Base-by-base conservation (phyloP, 2,888 invertebrate species). In the Drosophila austrosaltans region DNA sequence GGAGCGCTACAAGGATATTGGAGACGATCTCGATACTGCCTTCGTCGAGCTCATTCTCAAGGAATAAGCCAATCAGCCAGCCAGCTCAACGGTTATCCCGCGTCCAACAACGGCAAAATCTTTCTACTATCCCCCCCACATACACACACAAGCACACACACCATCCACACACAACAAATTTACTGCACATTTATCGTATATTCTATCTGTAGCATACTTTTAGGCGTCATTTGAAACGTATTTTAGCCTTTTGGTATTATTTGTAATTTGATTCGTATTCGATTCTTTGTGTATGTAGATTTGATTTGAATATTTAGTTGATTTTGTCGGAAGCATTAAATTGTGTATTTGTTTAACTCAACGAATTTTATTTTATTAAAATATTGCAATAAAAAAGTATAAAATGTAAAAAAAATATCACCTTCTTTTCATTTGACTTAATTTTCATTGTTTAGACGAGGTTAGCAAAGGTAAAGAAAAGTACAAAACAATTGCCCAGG, bases 1-100 rank as follows among this genome's bases (percentile, higher is more conserved):
- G 95, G 99, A 99, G 95, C 98, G 98, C 93, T 99, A 98, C 98
- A 99, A 99, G 96, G 96, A 97, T 94, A 99, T 99, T 95, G 98
- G 98, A 95, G 99, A 99, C 95, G 99, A 99, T 94, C 95, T 99
- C 95, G 99, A 99, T 94, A 97, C 97, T 93, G 99, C 99, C 92
- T 99, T 99, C 95, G 98, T 98, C 94, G 97, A 97, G 93, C 96
- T 97, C 93, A 96, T 96, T 93, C 95, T 96, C 93, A 95, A 95
- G 93, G 94, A 95, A 93, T 94, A 94, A 92, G 60, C 73, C 58
- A 39, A 25, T 53, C 56, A 95, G 93, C 94, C 94, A 92, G 60
- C 73, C 58, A 42, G 30, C 57, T 59, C 65, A 62, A 56, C 75
- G 62, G 69, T 73, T 73, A 64, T 65, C 75, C 72, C 70, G 66